Evolutionary conservation across 2,888 invertebrate species (phyloP), one percentile per base, ranked within the genome.

Genomic region (Odontothrips loti): DNA sequence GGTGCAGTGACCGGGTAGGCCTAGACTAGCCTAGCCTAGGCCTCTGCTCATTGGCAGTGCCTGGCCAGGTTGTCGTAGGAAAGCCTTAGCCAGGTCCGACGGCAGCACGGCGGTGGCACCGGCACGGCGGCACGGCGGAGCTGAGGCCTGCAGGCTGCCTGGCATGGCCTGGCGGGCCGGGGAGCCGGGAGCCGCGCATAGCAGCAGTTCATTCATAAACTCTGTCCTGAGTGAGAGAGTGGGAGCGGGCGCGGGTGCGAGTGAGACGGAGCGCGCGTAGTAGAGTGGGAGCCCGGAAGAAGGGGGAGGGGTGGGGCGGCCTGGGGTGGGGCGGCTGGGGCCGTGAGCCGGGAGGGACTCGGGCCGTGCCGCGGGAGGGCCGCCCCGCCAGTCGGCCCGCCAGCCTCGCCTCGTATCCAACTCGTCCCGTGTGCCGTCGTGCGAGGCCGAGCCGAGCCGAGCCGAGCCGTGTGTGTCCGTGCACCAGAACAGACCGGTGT

Each of bases 161-260:
- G 51, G 10, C 51, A 51, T 2, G 51, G 51, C 58, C 17, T 17
- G 58, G 58, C 58, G 20, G 6, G 20, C 6, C 51, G 51, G 51
- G 15, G 12, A 51, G 58, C 58, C 58, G 51, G 15, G 12, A 51
- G 58, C 58, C 58, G 15, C 58, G 17, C 34, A 43, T 43, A 43
- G 34, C 34, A 43, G 34, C 58, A 58, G 68, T 75, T 75, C 68
- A 75, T 75, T 75, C 68, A 75, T 75, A 75, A 75, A 75, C 23
- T 58, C 68, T 58, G 58, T 6, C 20, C 58, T 10, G 68, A 27
- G 68, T 12, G 68, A 43, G 68, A 23, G 68, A 27, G 68, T 10
- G 27, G 27, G 68, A 12, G 68, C n/a, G 58, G 68, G 68, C 68
- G 68, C 68, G 11, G 68, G 68, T n/a, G 68, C 9, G 68, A 43